Evolutionary conservation across 2,113 vertebrate genomes (phyloP), one percentile per base, ranked within the genome.

Genomic region (Anthoscopus minutus): DNA sequence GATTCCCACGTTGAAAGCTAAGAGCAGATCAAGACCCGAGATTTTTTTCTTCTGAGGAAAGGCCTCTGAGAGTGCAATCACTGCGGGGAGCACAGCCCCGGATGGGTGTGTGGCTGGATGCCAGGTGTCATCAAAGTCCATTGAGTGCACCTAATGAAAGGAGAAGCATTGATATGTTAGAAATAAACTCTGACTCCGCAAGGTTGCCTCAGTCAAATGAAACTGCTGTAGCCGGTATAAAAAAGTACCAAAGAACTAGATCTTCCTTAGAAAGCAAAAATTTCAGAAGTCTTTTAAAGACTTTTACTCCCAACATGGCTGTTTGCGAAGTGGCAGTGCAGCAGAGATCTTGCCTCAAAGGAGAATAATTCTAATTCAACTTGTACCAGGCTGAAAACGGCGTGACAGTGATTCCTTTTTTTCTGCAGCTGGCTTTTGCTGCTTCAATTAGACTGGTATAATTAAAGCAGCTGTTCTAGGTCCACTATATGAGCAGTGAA

Each of bases 91-190:
- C 77, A 99, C 97, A 1, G 98, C 97, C 5, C 99, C 99, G 0
- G 99, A 99, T n/a, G 99, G 99, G 73, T 99, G 99, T 42, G 99
- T 99, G n/a, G 99, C 98, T 37, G 99, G 99, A 57, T 99, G 98
- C 99, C 99, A 99, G 0, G 98, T 99, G 94, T 99, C 99, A 2
- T 99, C 99, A 97, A 99, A 99, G 91, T 99, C 99, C 99, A 99
- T 99, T 23, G 99, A 99, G 95, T 99, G 99, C 72, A 99, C 98
- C 99, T 99, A 64, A 28, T 4, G 50, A 35, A 74, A 84, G 71
- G 48, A 87, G 51, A 79, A 85, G 13, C 12, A 61, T 64, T 31
- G 37, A 24, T 38, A 44, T 42, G 57, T 71, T 50, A 54, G 48
- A 66, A 83, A 62, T 58, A 60, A 86, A 76, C 35, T 70, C 13